Conservation (phyloP, 2,888 invertebrate genomes). For the Diarsia mendica region DNA sequence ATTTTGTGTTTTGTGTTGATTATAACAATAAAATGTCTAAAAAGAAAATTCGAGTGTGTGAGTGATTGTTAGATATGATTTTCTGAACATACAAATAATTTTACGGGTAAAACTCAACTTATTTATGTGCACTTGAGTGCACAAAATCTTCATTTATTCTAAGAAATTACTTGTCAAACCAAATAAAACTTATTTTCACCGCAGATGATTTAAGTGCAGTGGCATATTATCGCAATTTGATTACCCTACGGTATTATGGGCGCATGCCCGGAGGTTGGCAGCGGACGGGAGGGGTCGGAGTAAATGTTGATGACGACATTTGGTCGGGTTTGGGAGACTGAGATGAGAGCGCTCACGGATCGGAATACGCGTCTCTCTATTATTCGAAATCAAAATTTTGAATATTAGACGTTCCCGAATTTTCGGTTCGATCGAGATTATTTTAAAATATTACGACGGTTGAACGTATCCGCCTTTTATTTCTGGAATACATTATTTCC, state of each 20-base stretch:
- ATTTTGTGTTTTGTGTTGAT: constrained; percentile 59
- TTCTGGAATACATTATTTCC: constrained; percentile 32
- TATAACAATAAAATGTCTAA: constrained; percentile 10
- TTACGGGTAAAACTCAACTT: background rate
- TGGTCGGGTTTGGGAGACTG: constrained; percentile 78
- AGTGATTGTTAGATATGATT: background rate
- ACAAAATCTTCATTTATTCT: background rate
- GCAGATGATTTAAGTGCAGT: constrained; percentile 63
- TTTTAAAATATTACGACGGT: constrained; percentile 25
- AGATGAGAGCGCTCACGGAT: constrained; percentile 72
- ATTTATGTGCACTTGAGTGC: background rate
- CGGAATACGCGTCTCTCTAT: constrained; percentile 62
- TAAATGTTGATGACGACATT: constrained; percentile 86
- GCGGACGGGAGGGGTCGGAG: constrained; percentile 68
- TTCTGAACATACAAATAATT: background rate
- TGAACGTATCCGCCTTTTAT: constrained; percentile 30
- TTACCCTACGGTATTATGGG: constrained; percentile 78
- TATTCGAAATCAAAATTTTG: constrained; percentile 61
- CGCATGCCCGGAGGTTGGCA: constrained; percentile 78
- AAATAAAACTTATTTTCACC: constrained; percentile 25
- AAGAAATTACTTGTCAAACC: constrained; percentile 11
- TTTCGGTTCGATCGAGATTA: constrained; percentile 13
- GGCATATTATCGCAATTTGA: constrained; percentile 78
- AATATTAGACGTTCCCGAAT: constrained; percentile 42
- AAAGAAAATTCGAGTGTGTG: background rate